phyloP scores from a whole-genome alignment of 1,140 invertebrate species.

The Polyergus mexicanus region DNA sequence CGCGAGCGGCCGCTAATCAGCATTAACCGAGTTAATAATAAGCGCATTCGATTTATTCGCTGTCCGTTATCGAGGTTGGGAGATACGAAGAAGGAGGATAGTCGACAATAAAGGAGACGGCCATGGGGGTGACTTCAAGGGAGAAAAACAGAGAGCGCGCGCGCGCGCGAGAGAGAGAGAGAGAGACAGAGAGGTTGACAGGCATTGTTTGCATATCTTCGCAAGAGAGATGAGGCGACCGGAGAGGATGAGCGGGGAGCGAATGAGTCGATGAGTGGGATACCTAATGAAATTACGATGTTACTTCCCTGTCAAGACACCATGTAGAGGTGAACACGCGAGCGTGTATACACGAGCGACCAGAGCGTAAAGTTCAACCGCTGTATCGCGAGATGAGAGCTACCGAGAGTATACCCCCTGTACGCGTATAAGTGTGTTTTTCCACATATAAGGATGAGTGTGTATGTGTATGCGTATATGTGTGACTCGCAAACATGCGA shows the following conservation, averaged over 20 bases:
- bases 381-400: conserved; percentile 40
- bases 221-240: background rate
- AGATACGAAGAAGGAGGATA: background rate
- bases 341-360: conserved; percentile 23
- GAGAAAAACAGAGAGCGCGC: background rate
- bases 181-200: conserved; percentile 33
- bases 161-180: conserved; percentile 1
- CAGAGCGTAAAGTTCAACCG: conserved; percentile 63
- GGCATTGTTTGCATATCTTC: conserved; percentile 43
- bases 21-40: conserved; percentile 70
- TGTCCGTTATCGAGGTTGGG: background rate
- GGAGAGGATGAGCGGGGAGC: background rate
- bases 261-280: conserved; percentile 48
- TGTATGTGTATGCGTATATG: background rate
- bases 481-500: conserved; percentile 24
- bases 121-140: background rate
- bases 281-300: conserved; percentile 73
- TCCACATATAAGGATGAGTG: background rate
- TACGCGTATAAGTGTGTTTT: background rate
- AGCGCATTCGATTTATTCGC: conserved; percentile 61
- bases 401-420: background rate
- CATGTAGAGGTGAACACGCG: conserved; percentile 38
- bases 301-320: conserved; percentile 72
- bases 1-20: conserved; percentile 64
- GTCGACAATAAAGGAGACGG: background rate